These are phyloP conservation scores for Cephalotes varians DNA, from an alignment of 2,888 invertebrate species.

Conservation along the genomic window DNA sequence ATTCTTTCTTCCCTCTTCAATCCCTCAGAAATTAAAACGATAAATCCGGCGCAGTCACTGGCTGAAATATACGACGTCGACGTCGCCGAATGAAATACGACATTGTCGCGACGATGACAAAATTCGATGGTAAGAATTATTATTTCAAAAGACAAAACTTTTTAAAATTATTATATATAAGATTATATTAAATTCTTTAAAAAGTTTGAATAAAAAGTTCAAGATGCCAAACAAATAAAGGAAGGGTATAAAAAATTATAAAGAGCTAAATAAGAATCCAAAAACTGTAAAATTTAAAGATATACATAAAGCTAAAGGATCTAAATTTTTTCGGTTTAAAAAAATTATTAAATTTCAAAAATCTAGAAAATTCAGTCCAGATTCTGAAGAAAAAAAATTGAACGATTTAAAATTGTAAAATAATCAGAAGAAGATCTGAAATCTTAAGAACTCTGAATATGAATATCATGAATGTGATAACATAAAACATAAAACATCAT, in stretches of 20 bases:
- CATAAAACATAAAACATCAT: neutral
- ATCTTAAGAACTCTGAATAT: neutral
- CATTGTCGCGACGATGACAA: slow-evolving; percentile 15
- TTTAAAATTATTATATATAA: neutral
- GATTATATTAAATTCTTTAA: neutral
- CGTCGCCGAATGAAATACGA: slow-evolving; percentile 41
- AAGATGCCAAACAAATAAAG: neutral
- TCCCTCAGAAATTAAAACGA: slow-evolving; percentile 79
- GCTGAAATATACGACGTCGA: slow-evolving; percentile 37
- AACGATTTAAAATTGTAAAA: neutral
- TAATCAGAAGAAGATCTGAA: neutral
- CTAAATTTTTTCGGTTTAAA: neutral
- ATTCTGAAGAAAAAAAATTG: neutral
- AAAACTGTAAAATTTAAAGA: neutral
- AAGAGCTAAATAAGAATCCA: neutral
- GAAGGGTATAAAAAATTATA: neutral
- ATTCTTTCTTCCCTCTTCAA: slow-evolving; percentile 61
- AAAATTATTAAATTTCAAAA: neutral
- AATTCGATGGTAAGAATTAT: slow-evolving; percentile 8
- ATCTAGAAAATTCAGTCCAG: neutral
- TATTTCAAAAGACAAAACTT: slow-evolving; percentile 1
- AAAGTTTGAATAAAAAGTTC: neutral
- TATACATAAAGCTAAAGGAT: neutral
- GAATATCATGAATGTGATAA: neutral
- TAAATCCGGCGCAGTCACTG: slow-evolving; percentile 66